A percentile compares a stretch with the other conserved stretches of the same genome.
Evolutionary conservation across 2,113 vertebrate genomes (phyloP).

Genomic region (Dermatemys mawii): DNA sequence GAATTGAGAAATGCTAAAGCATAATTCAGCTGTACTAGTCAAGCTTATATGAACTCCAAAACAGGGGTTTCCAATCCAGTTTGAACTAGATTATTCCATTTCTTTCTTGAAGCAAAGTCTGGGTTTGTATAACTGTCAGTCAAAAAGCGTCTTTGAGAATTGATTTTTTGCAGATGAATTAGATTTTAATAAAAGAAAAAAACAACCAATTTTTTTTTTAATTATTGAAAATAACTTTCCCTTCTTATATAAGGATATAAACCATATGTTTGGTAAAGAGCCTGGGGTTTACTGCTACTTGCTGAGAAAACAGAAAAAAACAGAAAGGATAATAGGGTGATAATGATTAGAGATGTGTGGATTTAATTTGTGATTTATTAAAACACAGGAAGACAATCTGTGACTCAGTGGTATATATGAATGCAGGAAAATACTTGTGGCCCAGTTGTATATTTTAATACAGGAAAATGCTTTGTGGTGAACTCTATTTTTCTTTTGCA

Average conservation of each 20-base stretch:
- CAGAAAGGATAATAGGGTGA: slow-evolving; percentile 63
- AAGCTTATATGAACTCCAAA: slow-evolving; percentile 50
- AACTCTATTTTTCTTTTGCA: neutral
- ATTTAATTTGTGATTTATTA: slow-evolving; percentile 55
- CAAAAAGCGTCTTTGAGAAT: slow-evolving; percentile 57
- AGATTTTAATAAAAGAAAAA: slow-evolving; percentile 38
- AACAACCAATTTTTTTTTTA: slow-evolving; percentile 38
- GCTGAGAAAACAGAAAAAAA: slow-evolving; percentile 47
- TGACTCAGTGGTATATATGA: neutral
- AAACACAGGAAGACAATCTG: slow-evolving; percentile 55
- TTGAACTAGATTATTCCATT: slow-evolving; percentile 34
- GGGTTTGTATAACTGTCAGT: slow-evolving; percentile 43
- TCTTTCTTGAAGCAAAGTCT: neutral
- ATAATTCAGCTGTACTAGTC: neutral
- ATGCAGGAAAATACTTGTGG: slow-evolving; percentile 45
- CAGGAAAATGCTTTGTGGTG: slow-evolving; percentile 22
- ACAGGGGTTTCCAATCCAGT: neutral
- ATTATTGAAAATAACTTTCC: slow-evolving; percentile 32
- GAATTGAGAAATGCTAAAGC: neutral
- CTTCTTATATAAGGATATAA: slow-evolving; percentile 53
- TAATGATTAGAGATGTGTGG: slow-evolving; percentile 64
- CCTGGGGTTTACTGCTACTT: slow-evolving; percentile 57
- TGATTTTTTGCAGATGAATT: slow-evolving; percentile 67
- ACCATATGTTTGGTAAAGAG: slow-evolving; percentile 59
- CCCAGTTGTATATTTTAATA: neutral